These are phyloP conservation scores for Drosophila arawakana DNA, from an alignment of 1,140 invertebrate species.

Conservation along the genomic window DNA sequence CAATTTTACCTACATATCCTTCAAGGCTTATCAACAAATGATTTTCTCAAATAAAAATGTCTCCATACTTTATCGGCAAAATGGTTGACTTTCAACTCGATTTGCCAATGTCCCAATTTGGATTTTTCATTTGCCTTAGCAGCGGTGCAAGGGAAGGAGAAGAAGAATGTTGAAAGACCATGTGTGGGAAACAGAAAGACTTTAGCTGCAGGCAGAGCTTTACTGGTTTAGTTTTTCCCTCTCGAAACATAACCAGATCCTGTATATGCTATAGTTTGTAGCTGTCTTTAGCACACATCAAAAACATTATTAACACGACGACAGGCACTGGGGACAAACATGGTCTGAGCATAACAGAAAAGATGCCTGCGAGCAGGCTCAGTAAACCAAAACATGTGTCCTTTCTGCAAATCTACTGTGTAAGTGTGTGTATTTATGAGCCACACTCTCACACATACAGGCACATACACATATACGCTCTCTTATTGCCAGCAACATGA, in stretches of 20 bases:
- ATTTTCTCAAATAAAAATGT: neutral
- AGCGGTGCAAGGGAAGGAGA: neutral
- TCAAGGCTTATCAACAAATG: neutral
- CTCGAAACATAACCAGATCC: constrained; percentile 15
- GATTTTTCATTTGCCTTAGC: constrained; percentile 44
- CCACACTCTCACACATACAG: constrained; percentile 8
- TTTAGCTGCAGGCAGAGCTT: constrained; percentile 21
- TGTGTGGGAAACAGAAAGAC: neutral
- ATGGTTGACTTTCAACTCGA: constrained; percentile 37
- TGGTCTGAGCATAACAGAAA: constrained; percentile 51
- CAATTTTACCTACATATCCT: too few species aligned
- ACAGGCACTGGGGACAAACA: constrained; percentile 60
- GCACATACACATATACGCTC: constrained; percentile 10
- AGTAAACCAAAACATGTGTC: constrained; percentile 76
- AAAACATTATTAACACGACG: constrained; percentile 78
- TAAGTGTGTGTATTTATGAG: constrained; percentile 65
- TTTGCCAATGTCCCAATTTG: constrained; percentile 33
- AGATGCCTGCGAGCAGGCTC: constrained; percentile 74
- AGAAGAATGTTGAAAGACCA: neutral
- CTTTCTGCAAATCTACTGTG: constrained; percentile 40
- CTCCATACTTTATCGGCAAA: constrained; percentile 3
- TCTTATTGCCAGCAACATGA: constrained; percentile 43
- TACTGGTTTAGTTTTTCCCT: constrained; percentile 7
- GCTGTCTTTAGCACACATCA: constrained; percentile 80
- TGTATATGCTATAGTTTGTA: constrained; percentile 58